Evolutionary conservation across 2,888 invertebrate genomes (phyloP), one percentile per base, ranked within the genome.

Genomic region (Calliphora vomitoria): DNA sequence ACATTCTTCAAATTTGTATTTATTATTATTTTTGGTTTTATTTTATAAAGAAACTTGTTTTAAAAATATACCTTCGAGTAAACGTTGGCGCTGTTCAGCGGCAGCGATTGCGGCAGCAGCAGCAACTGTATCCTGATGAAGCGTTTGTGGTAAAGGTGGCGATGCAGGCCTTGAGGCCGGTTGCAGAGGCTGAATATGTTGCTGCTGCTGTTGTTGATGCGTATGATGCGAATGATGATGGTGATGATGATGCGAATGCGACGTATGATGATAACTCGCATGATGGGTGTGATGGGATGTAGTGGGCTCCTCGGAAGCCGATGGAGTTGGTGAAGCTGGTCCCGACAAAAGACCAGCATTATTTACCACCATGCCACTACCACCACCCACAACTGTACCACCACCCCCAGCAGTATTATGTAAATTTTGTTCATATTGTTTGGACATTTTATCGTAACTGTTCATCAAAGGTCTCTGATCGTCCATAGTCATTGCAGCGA

Each of bases 401-500:
- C 69, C 85, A 86, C 86, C 89, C 89, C 80, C 87, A 82, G 79
- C 18, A 35, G 90, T 85, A 88, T 90, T 89, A 79, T 91, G 91
- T 88, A 91, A 88, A 89, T 89, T 92, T 90, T 90, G 91, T 90
- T 92, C 93, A 90, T 92, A 92, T 90, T 92, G 91, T 90, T 91
- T 89, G 62, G 92, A 90, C 92, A 92, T 92, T 92, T 92, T 92
- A 79, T 93, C 93, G 90, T 92, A 93, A 91, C 90, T 92, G 90
- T 93, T 93, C 92, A 93, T 92, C 90, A 93, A 92, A 85, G 93
- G 93, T 93, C 93, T 93, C 89, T 93, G 93, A 92, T 93, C 93
- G 92, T 93, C 93, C 92, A 93, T 91, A 91, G 93, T 93, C 93
- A 93, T 93, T 91, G 93, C 93, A 93, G 93, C 93, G 92, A 93